Conservation (phyloP, 2,797 vertebrate species). For the Xiphorhynchus erythropygius region DNA sequence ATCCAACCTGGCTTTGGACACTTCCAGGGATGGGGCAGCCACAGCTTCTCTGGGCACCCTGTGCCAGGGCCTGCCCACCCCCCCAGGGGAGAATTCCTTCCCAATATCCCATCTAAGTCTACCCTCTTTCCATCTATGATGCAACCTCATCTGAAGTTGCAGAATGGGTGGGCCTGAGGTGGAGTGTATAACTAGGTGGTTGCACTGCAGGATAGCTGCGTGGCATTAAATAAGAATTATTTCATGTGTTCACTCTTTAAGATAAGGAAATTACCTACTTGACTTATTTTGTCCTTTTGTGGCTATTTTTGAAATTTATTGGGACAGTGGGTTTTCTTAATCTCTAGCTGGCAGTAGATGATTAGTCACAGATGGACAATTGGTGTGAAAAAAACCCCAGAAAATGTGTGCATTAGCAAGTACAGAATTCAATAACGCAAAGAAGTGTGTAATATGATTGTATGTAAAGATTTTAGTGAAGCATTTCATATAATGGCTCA, state of each 20-base stretch:
- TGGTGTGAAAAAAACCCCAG: not conserved
- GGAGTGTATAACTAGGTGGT: too few species aligned
- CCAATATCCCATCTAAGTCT: not conserved
- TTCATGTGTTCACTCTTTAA: not conserved
- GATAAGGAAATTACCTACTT: not conserved
- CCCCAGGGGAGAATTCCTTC: not conserved
- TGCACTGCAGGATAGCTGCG: rapidly evolving
- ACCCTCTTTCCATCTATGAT: not conserved
- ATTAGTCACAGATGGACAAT: not conserved
- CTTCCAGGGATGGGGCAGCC: not conserved
- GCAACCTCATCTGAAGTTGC: not conserved
- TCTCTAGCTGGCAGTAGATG: not conserved
- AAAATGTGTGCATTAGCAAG: not conserved
- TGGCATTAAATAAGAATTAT: not conserved
- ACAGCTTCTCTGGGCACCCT: not conserved
- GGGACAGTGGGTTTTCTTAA: not conserved
- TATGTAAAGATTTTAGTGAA: not conserved
- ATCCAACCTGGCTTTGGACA: not conserved
- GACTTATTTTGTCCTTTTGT: not conserved
- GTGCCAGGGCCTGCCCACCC: not conserved
- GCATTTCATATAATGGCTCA: not conserved
- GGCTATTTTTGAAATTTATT: not conserved
- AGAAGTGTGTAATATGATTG: not conserved
- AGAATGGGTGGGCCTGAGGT: not conserved
- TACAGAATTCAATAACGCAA: not conserved